Conservation (phyloP, 2,113 vertebrate species). For the Mustela lutreola region DNA sequence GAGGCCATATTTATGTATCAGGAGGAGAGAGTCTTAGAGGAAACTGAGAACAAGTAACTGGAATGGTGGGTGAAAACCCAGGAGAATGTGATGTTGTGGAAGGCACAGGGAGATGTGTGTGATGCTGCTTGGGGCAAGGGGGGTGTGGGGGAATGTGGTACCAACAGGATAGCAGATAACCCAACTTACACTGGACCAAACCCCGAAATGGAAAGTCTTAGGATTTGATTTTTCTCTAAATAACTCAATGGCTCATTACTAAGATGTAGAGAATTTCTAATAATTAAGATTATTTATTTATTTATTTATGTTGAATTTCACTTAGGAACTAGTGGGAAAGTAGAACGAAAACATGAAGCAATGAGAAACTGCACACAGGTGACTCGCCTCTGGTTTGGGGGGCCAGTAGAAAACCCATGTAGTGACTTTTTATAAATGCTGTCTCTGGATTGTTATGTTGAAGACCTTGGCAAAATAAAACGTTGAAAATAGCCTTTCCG, state of each 20-base stretch:
- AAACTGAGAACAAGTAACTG: not conserved
- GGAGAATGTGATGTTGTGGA: not conserved
- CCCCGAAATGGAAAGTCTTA: not conserved
- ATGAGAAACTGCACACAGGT: not conserved
- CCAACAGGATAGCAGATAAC: too few relatives aligned
- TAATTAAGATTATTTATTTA: not conserved
- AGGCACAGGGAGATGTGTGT: not conserved
- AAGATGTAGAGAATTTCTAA: not conserved
- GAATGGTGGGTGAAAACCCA: not conserved
- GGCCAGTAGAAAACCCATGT: not conserved
- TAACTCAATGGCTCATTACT: not conserved
- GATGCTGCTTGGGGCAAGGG: too few relatives aligned
- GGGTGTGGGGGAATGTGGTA: fast-evolving
- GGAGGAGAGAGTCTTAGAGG: not conserved
- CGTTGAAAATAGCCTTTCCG: not conserved
- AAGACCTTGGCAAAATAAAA: not conserved
- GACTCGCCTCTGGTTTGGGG: not conserved
- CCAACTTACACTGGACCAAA: not conserved
- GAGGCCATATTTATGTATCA: not conserved
- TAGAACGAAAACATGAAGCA: not conserved
- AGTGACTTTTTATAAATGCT: not conserved
- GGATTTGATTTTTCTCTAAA: not conserved
- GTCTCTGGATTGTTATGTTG: not conserved
- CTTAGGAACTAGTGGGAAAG: constrained; percentile 1
- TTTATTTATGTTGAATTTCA: not conserved